These are phyloP conservation scores for Stenodera caucasica DNA, from an alignment of 2,888 invertebrate genomes.

Conservation along the genomic window DNA sequence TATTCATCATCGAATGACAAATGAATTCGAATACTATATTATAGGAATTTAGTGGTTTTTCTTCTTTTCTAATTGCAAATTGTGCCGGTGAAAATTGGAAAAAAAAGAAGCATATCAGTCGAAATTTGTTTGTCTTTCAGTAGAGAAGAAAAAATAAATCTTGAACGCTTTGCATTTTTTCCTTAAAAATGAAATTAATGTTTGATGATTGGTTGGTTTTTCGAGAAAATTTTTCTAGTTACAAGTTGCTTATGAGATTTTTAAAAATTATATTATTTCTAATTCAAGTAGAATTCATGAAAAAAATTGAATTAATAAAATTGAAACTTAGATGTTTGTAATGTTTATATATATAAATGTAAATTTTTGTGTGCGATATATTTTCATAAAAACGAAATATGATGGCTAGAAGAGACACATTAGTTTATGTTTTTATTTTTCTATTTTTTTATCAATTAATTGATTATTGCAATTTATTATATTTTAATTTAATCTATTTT, in stretches of 20 bases:
- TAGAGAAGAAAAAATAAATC: background rate
- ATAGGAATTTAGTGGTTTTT: no score
- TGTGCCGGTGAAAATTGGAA: no score
- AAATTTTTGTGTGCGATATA: constrained; percentile 35
- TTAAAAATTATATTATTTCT: constrained; percentile 9
- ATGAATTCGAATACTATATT: no score
- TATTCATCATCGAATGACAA: no score
- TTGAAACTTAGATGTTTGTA: constrained; percentile 6
- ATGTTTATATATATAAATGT: constrained; percentile 28
- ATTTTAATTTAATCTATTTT: background rate
- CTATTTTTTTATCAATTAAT: background rate
- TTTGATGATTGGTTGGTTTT: background rate
- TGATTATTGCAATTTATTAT: background rate
- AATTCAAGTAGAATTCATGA: no score
- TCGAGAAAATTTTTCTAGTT: constrained; percentile 15
- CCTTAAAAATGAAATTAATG: constrained; percentile 1
- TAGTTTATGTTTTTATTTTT: constrained; percentile 7
- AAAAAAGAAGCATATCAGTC: background rate
- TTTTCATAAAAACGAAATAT: constrained; percentile 30
- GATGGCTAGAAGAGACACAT: constrained; percentile 17
- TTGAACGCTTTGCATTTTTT: background rate
- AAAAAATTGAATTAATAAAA: background rate
- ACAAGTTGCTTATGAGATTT: constrained; percentile 35
- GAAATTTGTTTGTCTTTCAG: constrained; percentile 8
- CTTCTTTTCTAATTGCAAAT: no score